These are phyloP conservation scores for Lydus trimaculatus DNA, from an alignment of 2,888 invertebrate genomes.

Conservation along the genomic window DNA sequence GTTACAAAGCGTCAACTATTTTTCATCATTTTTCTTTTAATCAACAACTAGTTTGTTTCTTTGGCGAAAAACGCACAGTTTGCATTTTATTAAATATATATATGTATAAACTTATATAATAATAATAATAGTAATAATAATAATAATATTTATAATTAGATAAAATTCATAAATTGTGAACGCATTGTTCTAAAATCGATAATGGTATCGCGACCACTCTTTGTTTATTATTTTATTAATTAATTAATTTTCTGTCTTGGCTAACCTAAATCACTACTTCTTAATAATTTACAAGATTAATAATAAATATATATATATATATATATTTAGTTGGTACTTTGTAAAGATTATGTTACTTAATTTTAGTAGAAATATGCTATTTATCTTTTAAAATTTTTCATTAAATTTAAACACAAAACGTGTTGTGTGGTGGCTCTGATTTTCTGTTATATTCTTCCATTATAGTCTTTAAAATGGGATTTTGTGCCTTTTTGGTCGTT, in stretches of 20 bases:
- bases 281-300: constrained; percentile 61
- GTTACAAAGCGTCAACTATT: constrained; percentile 59
- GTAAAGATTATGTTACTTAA: constrained; percentile 61
- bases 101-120: constrained; percentile 46
- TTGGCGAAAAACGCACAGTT: constrained; percentile 58
- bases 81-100: constrained; percentile 57
- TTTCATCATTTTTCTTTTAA: neutral
- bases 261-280: constrained; percentile 49
- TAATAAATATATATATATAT: constrained; percentile 46
- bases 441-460: constrained; percentile 32
- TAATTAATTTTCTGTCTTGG: constrained; percentile 31
- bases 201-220: constrained; percentile 47
- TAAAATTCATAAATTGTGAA: constrained; percentile 59
- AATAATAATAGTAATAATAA: neutral
- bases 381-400: constrained; percentile 21
- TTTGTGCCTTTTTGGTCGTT: constrained; percentile 26
- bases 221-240: constrained; percentile 22
- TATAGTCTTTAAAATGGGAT: constrained; percentile 36
- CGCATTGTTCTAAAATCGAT: constrained; percentile 60
- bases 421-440: constrained; percentile 54
- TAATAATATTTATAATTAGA: constrained; percentile 45
- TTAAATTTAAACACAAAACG: constrained; percentile 55
- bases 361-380: constrained; percentile 59
- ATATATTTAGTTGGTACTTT: constrained; percentile 71
- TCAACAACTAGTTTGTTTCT: constrained; percentile 55